phyloP scores from a whole-genome alignment of 2,888 invertebrate genomes.

The Drosophila fungiperda region DNA sequence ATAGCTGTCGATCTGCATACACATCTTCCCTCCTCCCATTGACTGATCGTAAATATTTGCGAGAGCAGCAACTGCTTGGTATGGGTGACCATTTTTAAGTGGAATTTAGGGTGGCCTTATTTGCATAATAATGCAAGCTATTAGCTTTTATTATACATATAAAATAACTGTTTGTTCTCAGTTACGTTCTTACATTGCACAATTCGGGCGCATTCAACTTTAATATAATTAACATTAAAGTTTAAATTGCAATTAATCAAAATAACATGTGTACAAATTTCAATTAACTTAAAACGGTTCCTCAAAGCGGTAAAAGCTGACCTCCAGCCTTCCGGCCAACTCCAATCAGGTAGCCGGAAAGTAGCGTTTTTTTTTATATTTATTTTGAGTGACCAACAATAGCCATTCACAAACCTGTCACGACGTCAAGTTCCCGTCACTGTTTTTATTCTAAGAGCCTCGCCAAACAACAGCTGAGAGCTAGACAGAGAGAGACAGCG shows the following conservation, averaged over 20 bases:
- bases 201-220: slow-evolving; percentile 1
- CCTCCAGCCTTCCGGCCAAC: slow-evolving; percentile 22
- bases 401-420: slow-evolving; percentile 56
- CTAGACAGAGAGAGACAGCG: slow-evolving; percentile 12
- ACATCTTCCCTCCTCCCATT: slow-evolving; percentile 22
- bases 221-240: background rate
- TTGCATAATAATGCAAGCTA: slow-evolving; percentile 24
- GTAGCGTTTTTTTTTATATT: slow-evolving; percentile 1
- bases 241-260: background rate
- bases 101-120: slow-evolving; percentile 2
- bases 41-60: slow-evolving; percentile 20
- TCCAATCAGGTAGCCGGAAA: slow-evolving; percentile 35
- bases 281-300: slow-evolving; percentile 9
- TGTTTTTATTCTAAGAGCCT: slow-evolving; percentile 5
- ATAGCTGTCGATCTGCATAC: slow-evolving; percentile 37
- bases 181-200: background rate
- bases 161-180: background rate
- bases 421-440: slow-evolving; percentile 30
- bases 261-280: background rate
- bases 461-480: slow-evolving; percentile 18
- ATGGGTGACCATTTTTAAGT: slow-evolving; percentile 5
- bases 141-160: background rate
- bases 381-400: slow-evolving; percentile 25
- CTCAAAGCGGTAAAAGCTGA: slow-evolving; percentile 18
- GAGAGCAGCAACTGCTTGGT: slow-evolving; percentile 9